Base-by-base conservation (phyloP, 2,888 invertebrate species). In the Pandemis heparana region DNA sequence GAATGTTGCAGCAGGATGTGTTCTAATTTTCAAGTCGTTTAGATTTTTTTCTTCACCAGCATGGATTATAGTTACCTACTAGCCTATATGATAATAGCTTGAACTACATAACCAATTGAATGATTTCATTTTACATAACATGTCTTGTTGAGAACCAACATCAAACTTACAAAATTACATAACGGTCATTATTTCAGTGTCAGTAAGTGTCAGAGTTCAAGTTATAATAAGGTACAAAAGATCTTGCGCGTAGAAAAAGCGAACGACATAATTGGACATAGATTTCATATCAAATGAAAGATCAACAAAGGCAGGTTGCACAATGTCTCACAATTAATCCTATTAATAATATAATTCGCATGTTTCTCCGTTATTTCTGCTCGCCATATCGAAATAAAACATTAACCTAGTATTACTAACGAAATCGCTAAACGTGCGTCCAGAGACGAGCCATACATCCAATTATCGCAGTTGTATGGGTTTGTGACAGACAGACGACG, bases 381-480 rank as follows among this genome's bases (percentile, higher is more conserved):
- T 2, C 23, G 23, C 23, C 23, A 32, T 32, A 32, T 32, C 2
- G 23, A 32, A 32, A 32, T 32, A 32, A 32, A 32, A 41, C 41
- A 41, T 41, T 41, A 41, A 41, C 41, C 41, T 41, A 41, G 41
- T 53, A 18, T 53, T 53, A 23, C 5, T 1, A 18, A 56, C 23
- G 9, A 56, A 23, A 23, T 56, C 2, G 10, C 23, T 56, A 56
- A 56, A 23, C 23, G 51, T 12, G 51, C 16, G 56, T 23, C 23
- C 56, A 56, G 56, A 56, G 23, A 56, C 56, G 56, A 23, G 23
- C 23, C 56, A 12, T 48, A 14, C 38, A 74, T 74, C 74, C 74
- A 61, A 74, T 74, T 74, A 74, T 32, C 39, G 74, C 74, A 74
- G 64, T 65, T 65, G 69, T 74, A 74, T 63, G 74, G 51, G 64